Base-by-base conservation (phyloP, 2,888 invertebrate genomes). In the Synergus gifuensis region DNA sequence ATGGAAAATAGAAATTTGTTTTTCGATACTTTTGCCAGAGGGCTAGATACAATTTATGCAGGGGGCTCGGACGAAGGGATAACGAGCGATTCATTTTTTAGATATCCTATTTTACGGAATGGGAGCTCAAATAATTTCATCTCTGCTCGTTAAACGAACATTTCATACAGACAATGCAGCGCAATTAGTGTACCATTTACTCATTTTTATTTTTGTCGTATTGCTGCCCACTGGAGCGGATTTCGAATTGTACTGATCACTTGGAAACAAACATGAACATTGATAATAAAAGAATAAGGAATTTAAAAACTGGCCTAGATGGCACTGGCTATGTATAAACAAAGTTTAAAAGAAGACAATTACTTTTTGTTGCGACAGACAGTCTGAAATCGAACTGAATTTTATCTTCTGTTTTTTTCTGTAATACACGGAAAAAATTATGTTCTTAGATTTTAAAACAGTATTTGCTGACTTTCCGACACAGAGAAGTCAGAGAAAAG, bases 91-190 rank as follows among this genome's bases (percentile, higher is more conserved):
- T 83, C 80, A 81, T 83, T 81, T 81, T 83, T 83, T 81, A 80
- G 81, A 80, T 82, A 81, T 81, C 78, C 79, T 79, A 77, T 77
- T 63, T 58, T 78, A 76, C 77, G 76, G 79, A 83, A 83, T 81
- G 79, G 69, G 60, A 69, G 22, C 60, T 79, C 77, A 76, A 66
- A 66, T 77, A 79, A 79, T 83, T 83, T 79, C 81, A 81, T 79
- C 78, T 78, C 78, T 67, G 80, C 64, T 81, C 78, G 79, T 81
- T 83, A 81, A 80, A 81, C 81, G 81, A 84, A 82, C 82, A 79
- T 84, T 85, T 86, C 83, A 85, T 81, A 66, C 80, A 76, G 79
- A 82, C 83, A 80, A 85, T 84, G 76, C 69, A 76, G 77, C 78
- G 82, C 82, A 83, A 82, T 83, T 83, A 85, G 78, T 80, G 80